Conservation (phyloP, 2,797 vertebrate genomes). For the Pelochelys cantorii region DNA sequence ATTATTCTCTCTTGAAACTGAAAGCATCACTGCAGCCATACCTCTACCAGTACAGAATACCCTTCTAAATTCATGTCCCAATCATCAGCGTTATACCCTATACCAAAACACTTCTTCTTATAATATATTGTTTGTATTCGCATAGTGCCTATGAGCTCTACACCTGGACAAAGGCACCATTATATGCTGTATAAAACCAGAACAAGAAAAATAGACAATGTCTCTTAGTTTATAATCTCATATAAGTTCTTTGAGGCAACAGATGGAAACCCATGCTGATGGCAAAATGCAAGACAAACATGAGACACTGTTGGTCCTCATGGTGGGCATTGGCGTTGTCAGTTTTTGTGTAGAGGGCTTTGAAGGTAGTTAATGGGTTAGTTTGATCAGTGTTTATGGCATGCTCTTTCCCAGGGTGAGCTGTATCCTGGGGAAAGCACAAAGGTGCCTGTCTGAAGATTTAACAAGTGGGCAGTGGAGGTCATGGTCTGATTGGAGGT, state of each 20-base stretch:
- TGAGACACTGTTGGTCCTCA: accelerated
- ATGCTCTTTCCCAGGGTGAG: neutral
- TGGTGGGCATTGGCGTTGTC: neutral
- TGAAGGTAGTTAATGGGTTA: neutral
- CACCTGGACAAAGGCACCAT: accelerated
- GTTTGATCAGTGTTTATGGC: neutral
- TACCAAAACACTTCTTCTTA: neutral
- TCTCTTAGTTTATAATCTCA: neutral
- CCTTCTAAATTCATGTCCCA: neutral
- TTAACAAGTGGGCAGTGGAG: neutral
- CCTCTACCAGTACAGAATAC: neutral
- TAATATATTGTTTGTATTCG: accelerated
- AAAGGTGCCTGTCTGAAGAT: neutral
- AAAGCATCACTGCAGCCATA: neutral
- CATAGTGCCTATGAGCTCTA: accelerated
- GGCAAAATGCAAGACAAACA: accelerated
- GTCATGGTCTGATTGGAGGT: neutral
- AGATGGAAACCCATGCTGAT: neutral
- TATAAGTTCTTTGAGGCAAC: neutral
- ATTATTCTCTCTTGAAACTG: neutral
- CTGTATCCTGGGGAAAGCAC: neutral
- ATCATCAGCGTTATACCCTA: neutral
- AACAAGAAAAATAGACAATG: neutral
- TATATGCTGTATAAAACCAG: neutral
- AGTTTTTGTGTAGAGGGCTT: neutral